Evolutionary conservation across 2,113 vertebrate species (phyloP), one percentile per base, ranked within the genome.

Genomic region (Entomyzon cyanotis): DNA sequence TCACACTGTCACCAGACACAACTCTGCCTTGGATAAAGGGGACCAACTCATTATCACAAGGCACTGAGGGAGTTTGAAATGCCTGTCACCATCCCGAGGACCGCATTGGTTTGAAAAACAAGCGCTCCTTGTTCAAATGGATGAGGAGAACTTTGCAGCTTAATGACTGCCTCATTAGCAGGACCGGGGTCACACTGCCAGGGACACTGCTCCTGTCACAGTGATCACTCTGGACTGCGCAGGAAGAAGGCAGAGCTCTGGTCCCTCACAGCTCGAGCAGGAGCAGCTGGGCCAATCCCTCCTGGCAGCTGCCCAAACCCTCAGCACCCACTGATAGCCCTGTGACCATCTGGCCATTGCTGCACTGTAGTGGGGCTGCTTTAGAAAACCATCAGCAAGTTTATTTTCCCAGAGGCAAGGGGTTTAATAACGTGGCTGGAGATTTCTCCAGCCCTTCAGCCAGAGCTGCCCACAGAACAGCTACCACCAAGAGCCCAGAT

Each of bases 121-220:
- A 93, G 65, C 47, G 42, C 7, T 50, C 49, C 88, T 67, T 28
- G 56, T 63, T 77, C 75, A 56, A 84, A 87, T 0, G 46, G 70
- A 82, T 46, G 35, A 88, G 49, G 16, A 94, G 83, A 82, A 82
- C 55, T 80, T 11, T 13, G 41, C 88, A 92, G 71, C 42, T 91
- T 87, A 76, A 73, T 70, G 87, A 94, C 67, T 64, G 67, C 58
- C 65, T 95, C 67, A 65, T 96, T 87, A 95, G 52, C n/a, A 62
- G 76, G 52, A 28, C 6, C 1, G 1, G 41, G 58, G 67, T 88
- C 68, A 53, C 31, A 15, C 10, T 31, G 19, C 2, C 50, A 68
- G 64, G 53, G 60, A 73, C 73, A 8, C 18, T 8, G 10, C 87
- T 87, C 87, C 41, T 65, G 62, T 25, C 63, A 81, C 79, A n/a